phyloP scores from a whole-genome alignment of 92 coral and sea anemone species.

The Nematostella vectensis region DNA sequence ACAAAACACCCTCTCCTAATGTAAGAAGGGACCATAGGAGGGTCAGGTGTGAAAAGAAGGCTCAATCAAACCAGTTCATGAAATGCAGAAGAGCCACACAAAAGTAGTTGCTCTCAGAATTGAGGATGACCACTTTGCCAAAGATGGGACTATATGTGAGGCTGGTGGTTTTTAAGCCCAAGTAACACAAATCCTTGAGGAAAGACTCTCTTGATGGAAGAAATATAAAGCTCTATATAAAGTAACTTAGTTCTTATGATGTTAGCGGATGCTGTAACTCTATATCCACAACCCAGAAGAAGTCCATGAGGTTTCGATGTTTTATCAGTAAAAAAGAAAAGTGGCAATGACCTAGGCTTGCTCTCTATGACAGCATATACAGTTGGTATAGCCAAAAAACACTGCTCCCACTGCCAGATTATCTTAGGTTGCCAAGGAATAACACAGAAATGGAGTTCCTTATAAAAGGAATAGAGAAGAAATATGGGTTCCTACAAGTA shows the following conservation, averaged over 20 bases:
- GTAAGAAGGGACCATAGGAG: too few species aligned
- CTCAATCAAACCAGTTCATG: too few species aligned
- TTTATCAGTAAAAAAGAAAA: conserved; percentile 14
- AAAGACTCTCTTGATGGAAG: too few species aligned
- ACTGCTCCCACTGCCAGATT: conserved; percentile 22
- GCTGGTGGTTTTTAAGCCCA: too few species aligned
- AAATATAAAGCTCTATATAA: too few species aligned
- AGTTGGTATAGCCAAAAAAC: conserved; percentile 29
- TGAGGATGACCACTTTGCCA: too few species aligned
- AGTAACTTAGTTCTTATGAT: conserved; percentile 42
- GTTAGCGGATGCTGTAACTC: conserved; percentile 35
- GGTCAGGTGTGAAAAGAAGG: too few species aligned
- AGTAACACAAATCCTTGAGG: too few species aligned
- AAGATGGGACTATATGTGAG: too few species aligned
- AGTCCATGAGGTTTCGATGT: conserved; percentile 37
- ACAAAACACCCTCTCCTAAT: too few species aligned
- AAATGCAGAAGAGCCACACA: too few species aligned
- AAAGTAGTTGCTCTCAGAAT: too few species aligned
- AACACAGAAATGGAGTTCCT: conserved; percentile 21
- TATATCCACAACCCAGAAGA: conserved; percentile 23
- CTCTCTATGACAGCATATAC: conserved; percentile 45
- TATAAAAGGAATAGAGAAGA: conserved; percentile 27
- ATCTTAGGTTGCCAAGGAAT: conserved; percentile 26
- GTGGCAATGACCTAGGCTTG: conserved; percentile 35
- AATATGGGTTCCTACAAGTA: conserved; percentile 49